A percentile compares a stretch with the other conserved stretches of the same genome.
These are phyloP conservation scores for Takifugu bimaculatus DNA, from an alignment of 2,113 vertebrate genomes.

Conservation along the genomic window DNA sequence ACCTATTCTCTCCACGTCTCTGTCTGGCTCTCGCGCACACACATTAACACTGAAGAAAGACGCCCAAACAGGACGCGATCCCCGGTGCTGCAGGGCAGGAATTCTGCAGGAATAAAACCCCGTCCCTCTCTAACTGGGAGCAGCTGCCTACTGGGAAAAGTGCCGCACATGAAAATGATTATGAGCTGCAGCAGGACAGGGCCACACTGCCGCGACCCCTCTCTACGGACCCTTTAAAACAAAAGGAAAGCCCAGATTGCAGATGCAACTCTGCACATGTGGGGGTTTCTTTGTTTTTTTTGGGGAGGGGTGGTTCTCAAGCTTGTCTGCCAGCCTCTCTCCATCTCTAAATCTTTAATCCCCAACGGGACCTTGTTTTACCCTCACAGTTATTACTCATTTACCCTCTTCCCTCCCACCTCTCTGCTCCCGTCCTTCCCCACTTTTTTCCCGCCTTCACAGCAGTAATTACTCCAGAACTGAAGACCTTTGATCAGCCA, in stretches of 20 bases:
- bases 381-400: constrained; percentile 10
- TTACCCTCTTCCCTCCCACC: background rate
- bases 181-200: constrained; percentile 62
- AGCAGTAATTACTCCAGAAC: constrained; percentile 49
- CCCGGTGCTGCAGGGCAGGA: constrained; percentile 56
- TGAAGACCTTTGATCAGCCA: constrained; percentile 60
- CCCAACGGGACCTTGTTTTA: constrained; percentile 37
- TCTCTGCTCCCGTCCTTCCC: background rate
- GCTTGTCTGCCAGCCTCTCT: constrained; percentile 41
- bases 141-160: constrained; percentile 67
- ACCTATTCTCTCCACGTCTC: background rate
- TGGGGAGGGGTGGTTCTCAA: constrained; percentile 43
- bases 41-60: constrained; percentile 58
- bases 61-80: constrained; percentile 65
- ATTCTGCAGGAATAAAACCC: constrained; percentile 50
- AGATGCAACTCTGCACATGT: constrained; percentile 17
- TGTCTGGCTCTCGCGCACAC: constrained; percentile 10
- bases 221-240: constrained; percentile 50
- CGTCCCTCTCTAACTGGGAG: constrained; percentile 63
- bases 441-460: constrained; percentile 25
- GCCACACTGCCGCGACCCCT: constrained; percentile 4
- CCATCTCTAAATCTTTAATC: background rate
- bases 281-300: background rate
- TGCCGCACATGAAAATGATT: constrained; percentile 66
- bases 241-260: constrained; percentile 34